Evolutionary conservation across 2,113 vertebrate species (phyloP).

Genomic region (Caretta caretta): DNA sequence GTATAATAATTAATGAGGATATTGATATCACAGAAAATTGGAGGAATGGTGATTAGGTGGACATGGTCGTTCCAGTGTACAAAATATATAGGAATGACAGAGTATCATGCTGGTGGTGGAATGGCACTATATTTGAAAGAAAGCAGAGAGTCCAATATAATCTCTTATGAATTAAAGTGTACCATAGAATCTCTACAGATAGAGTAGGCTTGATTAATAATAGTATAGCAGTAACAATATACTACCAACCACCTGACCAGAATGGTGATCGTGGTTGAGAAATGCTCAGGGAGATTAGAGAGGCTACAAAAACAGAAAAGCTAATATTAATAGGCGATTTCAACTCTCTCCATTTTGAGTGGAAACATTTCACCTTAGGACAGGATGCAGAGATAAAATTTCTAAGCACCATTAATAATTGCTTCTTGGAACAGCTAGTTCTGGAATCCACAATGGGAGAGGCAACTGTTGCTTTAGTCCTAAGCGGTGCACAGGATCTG

Average conservation of each 20-base stretch:
- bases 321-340: background rate
- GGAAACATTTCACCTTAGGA: background rate
- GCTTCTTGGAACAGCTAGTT: background rate
- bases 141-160: background rate
- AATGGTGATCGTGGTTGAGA: background rate
- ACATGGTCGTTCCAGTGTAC: background rate
- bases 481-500: background rate
- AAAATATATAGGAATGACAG: background rate
- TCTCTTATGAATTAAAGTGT: background rate
- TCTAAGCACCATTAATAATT: background rate
- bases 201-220: background rate
- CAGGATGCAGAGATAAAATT: background rate
- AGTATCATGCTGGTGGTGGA: background rate
- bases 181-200: background rate
- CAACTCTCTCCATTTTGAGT: background rate
- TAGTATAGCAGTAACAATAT: background rate
- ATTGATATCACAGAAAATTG: background rate
- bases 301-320: background rate
- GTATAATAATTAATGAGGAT: background rate
- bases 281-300: background rate
- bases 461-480: background rate
- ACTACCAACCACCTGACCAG: background rate
- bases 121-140: background rate
- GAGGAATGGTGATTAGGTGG: background rate
- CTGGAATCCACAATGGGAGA: background rate